phyloP scores from a whole-genome alignment of 2,113 vertebrate genomes.

The Microcebus lehilahytsara region DNA sequence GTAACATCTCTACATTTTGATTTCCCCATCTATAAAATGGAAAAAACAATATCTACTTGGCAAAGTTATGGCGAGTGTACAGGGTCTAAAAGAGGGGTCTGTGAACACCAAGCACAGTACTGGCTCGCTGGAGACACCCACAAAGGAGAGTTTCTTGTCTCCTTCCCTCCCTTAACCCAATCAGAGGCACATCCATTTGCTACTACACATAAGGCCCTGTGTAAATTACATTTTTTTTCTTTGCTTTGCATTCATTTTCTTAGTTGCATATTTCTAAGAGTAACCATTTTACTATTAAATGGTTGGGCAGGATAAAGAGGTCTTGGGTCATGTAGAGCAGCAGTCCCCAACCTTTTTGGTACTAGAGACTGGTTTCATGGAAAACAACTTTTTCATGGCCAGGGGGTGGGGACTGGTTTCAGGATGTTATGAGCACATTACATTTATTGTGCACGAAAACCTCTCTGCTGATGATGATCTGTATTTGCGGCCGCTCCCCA shows the following conservation, averaged over 20 bases:
- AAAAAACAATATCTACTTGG: not conserved
- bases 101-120: not conserved
- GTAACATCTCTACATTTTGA: not conserved
- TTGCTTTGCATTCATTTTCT: slow-evolving; percentile 23
- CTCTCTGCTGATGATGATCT: no score
- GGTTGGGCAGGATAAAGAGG: not conserved
- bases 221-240: not conserved
- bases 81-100: not conserved
- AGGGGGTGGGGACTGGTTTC: no score
- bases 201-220: not conserved
- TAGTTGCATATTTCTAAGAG: not conserved
- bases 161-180: not conserved
- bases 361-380: no score
- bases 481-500: no score
- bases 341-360: no score
- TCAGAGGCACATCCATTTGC: not conserved
- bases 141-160: not conserved
- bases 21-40: not conserved
- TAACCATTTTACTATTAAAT: slow-evolving; percentile 2
- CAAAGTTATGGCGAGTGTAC: not conserved
- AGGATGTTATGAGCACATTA: no score
- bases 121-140: rapidly evolving
- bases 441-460: no score
- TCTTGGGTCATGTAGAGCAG: not conserved
- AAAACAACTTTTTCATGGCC: no score